Conservation (phyloP, 2,113 vertebrate species). For the Barbus barbus region DNA sequence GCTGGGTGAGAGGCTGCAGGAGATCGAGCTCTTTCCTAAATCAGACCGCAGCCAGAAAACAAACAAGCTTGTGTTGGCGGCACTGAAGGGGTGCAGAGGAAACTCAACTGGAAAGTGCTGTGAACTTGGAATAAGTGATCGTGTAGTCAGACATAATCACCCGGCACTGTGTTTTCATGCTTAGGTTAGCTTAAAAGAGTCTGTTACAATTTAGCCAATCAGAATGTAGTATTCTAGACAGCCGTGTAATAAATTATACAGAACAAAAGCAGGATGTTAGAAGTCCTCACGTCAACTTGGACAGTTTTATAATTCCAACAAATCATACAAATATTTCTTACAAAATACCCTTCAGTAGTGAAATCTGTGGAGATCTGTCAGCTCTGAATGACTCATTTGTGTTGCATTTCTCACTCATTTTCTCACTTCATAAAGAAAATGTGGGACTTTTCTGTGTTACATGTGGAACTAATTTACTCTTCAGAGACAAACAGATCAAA, state of each 20-base stretch:
- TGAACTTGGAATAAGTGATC: background rate
- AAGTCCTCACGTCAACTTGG: background rate
- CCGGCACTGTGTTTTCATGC: background rate
- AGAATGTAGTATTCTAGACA: background rate
- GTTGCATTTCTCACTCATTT: background rate
- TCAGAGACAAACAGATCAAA: background rate
- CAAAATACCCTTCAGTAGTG: background rate
- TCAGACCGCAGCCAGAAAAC: conserved; percentile 31
- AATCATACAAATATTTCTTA: background rate
- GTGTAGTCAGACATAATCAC: background rate
- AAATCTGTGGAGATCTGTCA: background rate
- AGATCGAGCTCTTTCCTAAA: conserved; percentile 37
- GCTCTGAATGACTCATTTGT: background rate
- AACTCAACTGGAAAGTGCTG: background rate
- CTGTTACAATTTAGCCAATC: background rate
- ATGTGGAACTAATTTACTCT: background rate
- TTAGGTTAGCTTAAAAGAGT: background rate
- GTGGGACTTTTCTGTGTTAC: background rate
- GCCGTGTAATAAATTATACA: background rate
- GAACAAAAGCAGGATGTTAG: background rate
- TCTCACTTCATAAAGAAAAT: background rate
- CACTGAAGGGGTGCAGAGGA: background rate
- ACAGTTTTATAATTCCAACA: background rate
- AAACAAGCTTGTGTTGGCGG: background rate
- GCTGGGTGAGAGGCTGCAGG: background rate